A percentile compares a stretch with the other conserved stretches of the same genome.
phyloP scores from a whole-genome alignment of 92 coral and sea anemone genomes.

The Palythoa grandiflora region DNA sequence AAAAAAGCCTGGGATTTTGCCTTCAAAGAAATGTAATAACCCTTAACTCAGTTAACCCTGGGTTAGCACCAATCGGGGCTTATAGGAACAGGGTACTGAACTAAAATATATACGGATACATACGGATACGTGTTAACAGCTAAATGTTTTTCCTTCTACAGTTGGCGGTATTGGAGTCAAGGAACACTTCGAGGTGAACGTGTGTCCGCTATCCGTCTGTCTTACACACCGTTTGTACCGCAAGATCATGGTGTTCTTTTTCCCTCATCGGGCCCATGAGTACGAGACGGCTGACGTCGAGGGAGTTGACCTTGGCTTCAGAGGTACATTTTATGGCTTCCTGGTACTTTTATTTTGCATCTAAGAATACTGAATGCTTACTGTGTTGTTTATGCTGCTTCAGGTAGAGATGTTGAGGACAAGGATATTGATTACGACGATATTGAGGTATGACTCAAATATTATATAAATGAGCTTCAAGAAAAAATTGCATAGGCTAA shows the following conservation, averaged over 20 bases:
- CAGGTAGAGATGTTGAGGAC: conserved; percentile 42
- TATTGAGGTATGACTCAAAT: conserved; percentile 29
- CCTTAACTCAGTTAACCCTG: too few species aligned
- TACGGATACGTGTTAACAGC: too few species aligned
- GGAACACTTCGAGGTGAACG: conserved; percentile 97
- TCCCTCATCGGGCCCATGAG: conserved; percentile 95
- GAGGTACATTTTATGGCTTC: conserved; percentile 50
- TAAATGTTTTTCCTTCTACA: conserved; percentile 10
- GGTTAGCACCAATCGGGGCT: too few species aligned
- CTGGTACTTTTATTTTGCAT: neutral
- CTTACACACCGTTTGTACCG: conserved; percentile 88
- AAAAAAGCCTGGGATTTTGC: too few species aligned
- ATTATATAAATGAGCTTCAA: neutral
- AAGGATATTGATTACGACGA: conserved; percentile 42
- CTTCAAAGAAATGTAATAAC: too few species aligned
- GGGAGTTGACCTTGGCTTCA: conserved; percentile 83
- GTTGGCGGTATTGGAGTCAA: conserved; percentile 99
- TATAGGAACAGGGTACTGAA: too few species aligned
- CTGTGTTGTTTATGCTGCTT: neutral
- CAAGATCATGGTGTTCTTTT: conserved; percentile 94
- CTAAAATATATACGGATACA: too few species aligned
- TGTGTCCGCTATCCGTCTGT: conserved; percentile 97
- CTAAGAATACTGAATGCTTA: neutral
- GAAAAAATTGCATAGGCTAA: too few species aligned
- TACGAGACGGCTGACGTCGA: conserved; percentile 82